Conservation (phyloP, 2,888 invertebrate species). For the Drosophila anceps region DNA sequence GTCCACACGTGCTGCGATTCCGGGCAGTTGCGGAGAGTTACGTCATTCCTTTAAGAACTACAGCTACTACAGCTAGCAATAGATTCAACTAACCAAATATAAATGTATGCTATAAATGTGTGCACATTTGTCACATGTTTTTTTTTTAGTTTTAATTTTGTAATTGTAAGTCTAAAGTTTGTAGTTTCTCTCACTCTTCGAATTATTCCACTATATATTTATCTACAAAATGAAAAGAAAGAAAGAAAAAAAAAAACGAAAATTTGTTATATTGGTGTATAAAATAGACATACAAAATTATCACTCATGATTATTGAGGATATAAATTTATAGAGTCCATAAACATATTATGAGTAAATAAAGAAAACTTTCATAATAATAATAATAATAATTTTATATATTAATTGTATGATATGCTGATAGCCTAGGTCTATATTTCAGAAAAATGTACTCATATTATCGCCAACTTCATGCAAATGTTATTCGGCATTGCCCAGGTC, state of each 20-base stretch:
- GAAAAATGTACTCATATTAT: too few relatives aligned
- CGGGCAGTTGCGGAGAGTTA: constrained; percentile 47
- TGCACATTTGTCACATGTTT: constrained; percentile 55
- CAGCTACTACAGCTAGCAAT: constrained; percentile 36
- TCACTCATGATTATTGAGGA: constrained; percentile 50
- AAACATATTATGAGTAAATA: constrained; percentile 37
- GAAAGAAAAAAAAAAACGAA: constrained; percentile 2
- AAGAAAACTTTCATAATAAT: constrained; percentile 21
- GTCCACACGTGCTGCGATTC: constrained; percentile 63
- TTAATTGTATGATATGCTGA: neutral
- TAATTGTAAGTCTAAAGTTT: constrained; percentile 61
- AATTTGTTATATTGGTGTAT: constrained; percentile 56
- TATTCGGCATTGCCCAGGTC: too few relatives aligned
- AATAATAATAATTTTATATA: neutral
- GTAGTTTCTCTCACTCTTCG: constrained; percentile 46
- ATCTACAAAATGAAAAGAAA: constrained; percentile 16
- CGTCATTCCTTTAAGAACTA: constrained; percentile 51
- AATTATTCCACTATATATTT: constrained; percentile 19
- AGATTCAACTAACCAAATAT: constrained; percentile 75
- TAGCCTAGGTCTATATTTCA: too few relatives aligned
- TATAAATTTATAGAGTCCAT: constrained; percentile 22
- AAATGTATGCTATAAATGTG: constrained; percentile 57
- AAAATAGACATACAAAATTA: constrained; percentile 49
- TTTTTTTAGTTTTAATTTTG: constrained; percentile 62
- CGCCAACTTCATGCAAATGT: too few relatives aligned